These are phyloP conservation scores for Indri indri DNA, from an alignment of 2,113 vertebrate genomes.

Conservation along the genomic window DNA sequence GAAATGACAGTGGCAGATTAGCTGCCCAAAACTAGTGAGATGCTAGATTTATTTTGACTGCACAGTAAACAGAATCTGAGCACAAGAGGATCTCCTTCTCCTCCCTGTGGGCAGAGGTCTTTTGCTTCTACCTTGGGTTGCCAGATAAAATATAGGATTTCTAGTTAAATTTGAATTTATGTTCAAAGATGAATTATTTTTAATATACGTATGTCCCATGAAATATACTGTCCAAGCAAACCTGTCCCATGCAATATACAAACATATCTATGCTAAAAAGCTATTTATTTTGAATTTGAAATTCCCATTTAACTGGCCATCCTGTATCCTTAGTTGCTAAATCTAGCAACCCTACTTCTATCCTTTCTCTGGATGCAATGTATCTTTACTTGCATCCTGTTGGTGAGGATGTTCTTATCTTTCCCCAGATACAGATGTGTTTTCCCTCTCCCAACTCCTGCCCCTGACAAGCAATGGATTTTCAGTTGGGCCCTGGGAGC, in stretches of 20 bases:
- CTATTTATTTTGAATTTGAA: not conserved
- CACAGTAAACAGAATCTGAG: not conserved
- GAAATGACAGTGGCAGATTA: not conserved
- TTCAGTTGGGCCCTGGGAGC: not conserved
- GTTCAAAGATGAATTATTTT: not conserved
- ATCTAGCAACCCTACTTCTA: not conserved
- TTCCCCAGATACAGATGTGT: not conserved
- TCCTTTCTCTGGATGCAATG: not conserved
- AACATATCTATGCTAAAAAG: not conserved
- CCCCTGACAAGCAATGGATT: accelerated
- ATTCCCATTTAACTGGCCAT: not conserved
- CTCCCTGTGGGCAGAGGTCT: not conserved
- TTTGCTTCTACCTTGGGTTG: not conserved
- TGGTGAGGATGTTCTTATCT: not conserved
- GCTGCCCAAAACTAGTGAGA: not conserved
- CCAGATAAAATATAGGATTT: not conserved
- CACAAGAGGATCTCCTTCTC: not conserved
- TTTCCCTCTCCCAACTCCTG: not conserved
- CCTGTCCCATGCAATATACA: not conserved
- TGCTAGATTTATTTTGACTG: not conserved
- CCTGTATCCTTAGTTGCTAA: not conserved
- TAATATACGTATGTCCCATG: not conserved
- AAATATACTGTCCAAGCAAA: not conserved
- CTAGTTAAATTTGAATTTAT: not conserved
- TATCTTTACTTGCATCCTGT: not conserved